Evolutionary conservation across 2,797 vertebrate genomes (phyloP).

Genomic region (Hapalemur alaotrensis): DNA sequence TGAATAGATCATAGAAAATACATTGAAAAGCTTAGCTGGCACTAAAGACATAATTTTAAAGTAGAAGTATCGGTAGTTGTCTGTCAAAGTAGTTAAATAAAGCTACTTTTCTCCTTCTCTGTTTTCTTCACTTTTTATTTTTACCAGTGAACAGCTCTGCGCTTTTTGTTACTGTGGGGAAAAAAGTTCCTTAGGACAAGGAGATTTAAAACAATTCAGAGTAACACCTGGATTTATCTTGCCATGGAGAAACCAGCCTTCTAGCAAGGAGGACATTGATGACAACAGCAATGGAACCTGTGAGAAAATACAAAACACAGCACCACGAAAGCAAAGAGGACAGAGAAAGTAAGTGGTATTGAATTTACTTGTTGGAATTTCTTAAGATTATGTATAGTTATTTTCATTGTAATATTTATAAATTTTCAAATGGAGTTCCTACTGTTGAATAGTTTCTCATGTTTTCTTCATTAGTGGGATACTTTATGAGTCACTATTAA

Average conservation of each 20-base stretch:
- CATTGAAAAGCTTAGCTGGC: not conserved
- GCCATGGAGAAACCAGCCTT: conserved; percentile 84
- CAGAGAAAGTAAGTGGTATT: conserved; percentile 89
- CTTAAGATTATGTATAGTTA: not conserved
- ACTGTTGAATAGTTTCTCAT: not conserved
- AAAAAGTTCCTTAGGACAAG: conserved; percentile 97
- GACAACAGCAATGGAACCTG: conserved; percentile 88
- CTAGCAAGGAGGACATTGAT: conserved; percentile 78
- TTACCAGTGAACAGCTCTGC: conserved; percentile 92
- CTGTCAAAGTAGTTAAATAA: not conserved
- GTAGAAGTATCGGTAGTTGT: not conserved
- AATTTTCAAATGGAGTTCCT: not conserved
- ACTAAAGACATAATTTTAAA: not conserved
- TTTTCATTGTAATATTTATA: not conserved
- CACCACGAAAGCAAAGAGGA: conserved; percentile 84
- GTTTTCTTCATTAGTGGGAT: not conserved
- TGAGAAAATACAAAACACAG: conserved; percentile 84
- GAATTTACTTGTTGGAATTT: not conserved
- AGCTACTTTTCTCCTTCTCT: not conserved
- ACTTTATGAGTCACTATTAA: not conserved
- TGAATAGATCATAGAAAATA: not conserved
- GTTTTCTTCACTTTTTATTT: not conserved
- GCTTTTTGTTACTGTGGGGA: conserved; percentile 98
- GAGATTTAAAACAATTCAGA: conserved; percentile 93
- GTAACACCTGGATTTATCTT: conserved; percentile 88